Evolutionary conservation across 2,113 vertebrate genomes (phyloP).

Genomic region (Sialia sialis): DNA sequence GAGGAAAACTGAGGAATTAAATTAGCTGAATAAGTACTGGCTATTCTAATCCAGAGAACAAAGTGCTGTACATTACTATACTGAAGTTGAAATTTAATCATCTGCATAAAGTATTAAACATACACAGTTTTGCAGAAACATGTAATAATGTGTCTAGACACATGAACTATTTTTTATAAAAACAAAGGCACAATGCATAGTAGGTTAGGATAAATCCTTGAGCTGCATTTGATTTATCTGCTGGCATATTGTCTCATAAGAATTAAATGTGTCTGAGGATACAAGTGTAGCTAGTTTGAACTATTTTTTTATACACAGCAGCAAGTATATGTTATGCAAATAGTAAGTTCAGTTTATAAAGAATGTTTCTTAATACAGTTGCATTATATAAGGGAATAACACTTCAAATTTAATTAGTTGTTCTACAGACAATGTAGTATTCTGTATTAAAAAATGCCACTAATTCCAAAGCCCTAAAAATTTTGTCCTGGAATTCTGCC

Average conservation of each 20-base stretch:
- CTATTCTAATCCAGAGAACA: background rate
- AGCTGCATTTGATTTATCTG: background rate
- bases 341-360: background rate
- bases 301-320: background rate
- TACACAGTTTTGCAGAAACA: background rate
- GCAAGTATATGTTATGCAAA: background rate
- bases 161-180: background rate
- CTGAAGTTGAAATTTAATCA: background rate
- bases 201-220: background rate
- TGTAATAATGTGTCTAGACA: background rate
- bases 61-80: background rate
- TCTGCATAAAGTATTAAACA: conserved; percentile 1
- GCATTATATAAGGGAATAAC: background rate
- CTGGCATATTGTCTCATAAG: background rate
- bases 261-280: background rate
- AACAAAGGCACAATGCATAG: background rate
- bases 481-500: background rate
- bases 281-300: background rate
- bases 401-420: background rate
- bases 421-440: background rate
- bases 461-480: background rate
- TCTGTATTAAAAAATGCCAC: background rate
- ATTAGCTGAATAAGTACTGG: background rate
- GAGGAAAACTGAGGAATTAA: background rate
- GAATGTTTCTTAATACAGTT: background rate